Evolutionary conservation across 2,797 vertebrate species (phyloP), one percentile per base, ranked within the genome.

Genomic region (Jordanella pulchra): DNA sequence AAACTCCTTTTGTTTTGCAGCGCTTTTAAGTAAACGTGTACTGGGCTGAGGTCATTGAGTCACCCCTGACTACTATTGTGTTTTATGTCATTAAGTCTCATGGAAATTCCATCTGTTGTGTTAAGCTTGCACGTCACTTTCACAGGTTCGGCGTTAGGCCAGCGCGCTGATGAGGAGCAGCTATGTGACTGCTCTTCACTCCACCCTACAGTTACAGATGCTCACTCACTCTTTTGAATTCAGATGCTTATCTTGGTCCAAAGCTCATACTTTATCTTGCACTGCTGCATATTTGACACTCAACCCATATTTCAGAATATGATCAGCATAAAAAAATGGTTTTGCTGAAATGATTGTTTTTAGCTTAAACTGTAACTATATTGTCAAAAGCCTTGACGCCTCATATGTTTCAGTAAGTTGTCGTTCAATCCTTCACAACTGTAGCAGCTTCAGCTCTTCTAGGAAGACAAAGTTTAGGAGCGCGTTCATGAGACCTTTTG

Each of bases 41-140:
- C 45, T 68, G 65, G 71, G 73, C 68, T 76, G 80, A 79, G 67
- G 60, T 75, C 54, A 56, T 82, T 88, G 84, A 88, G 88, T 88
- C 81, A 72, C 73, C 80, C 81, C 70, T 72, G 63, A 73, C 76
- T 86, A 81, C 87, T 76, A 72, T 72, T n/a, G 30, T 48, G 69
- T 47, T 44, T 67, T 10, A 5, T 30, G 51, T 81, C 85, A 76
- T 39, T 53, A 53, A 66, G 51, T 54, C 55, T 76, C 13, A 23
- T 69, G 80, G 32, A 69, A 80, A 75, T 78, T 39, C 67, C 69
- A 76, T 69, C 81, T 80, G 83, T 84, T 72, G 81, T 79, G 76
- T 84, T 86, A 74, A 80, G 79, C 72, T 76, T 69, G 78, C 76
- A 65, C 45, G 75, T 74, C 25, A 54, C 65, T 56, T 69, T 84